Conservation (phyloP, 2,888 invertebrate species). For the Rotaria magnacalcarata region DNA sequence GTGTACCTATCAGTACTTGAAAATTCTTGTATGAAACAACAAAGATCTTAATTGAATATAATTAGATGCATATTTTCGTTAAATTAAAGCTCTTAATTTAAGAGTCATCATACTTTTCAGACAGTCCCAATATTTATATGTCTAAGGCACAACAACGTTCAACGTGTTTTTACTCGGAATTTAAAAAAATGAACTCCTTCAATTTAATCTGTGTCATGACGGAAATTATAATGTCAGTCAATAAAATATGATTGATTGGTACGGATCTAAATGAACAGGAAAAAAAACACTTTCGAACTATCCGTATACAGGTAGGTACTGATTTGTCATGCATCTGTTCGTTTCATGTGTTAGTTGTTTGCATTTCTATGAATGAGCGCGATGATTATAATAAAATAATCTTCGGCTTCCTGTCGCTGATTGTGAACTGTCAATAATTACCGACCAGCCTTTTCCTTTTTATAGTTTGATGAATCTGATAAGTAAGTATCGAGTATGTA, state of each 20-base stretch:
- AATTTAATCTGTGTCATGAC: too few species aligned
- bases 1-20: background rate
- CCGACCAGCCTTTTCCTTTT: background rate
- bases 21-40: background rate
- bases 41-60: background rate
- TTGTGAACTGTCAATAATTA: slow-evolving; percentile 2
- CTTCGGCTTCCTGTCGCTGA: background rate
- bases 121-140: too few species aligned
- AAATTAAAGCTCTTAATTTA: background rate
- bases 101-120: too few species aligned
- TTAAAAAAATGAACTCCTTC: too few species aligned
- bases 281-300: background rate
- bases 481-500: background rate
- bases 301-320: background rate
- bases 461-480: background rate
- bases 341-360: background rate
- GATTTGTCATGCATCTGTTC: background rate
- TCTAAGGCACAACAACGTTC: too few species aligned
- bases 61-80: background rate
- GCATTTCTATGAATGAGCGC: background rate
- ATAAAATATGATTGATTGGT: background rate
- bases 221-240: background rate
- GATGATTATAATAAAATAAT: slow-evolving; percentile 31
- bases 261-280: background rate
- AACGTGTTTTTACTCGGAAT: too few species aligned